Base-by-base conservation (phyloP, 2,888 invertebrate species). In the Sylvicola cinctus region DNA sequence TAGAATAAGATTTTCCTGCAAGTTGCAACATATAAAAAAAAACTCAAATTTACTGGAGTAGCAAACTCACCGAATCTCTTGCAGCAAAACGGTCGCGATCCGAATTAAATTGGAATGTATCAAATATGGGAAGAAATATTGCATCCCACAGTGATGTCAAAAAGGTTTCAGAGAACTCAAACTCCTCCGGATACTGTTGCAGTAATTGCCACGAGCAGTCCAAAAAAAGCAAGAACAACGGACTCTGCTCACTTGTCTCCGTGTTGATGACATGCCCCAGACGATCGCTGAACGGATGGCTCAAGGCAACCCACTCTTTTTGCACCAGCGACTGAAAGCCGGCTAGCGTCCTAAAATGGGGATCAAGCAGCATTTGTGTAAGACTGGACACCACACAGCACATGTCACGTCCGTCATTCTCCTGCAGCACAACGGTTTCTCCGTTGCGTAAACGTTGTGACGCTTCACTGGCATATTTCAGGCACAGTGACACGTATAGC, bases 131-230 rank as follows among this genome's bases (percentile, higher is more conserved):
- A 44, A 87, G 66, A 47, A 85, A 80, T 11, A 77, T 71, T 20
- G 79, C 70, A 58, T 95, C 93, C 88, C 91, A 91, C 16, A 95
- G 54, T 0, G 85, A 77, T 1, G 87, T 85, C 43, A 96, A 68
- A 58, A 88, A 90, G 0, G 83, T 84, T 60, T 90, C 87, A 13
- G 85, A 78, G 62, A 84, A 88, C 60, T 90, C 84, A 60, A 95
- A 91, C 44, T 78, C 72, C 2, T 75, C 66, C 0, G 90, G 90
- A 58, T 75, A 87, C 61, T 93, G 91, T 45, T 75, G 74, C 44
- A 75, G 58, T 34, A 95, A 62, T 61, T 95, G 95, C 84, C 88
- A 90, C 35, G 79, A 76, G 55, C 88, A 85, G 58, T 96, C 95
- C 45, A 96, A 67, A 60, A 85, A 93, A 32, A 95, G 61, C 31